Conservation (phyloP, 2,888 invertebrate genomes). For the Idaea straminata region DNA sequence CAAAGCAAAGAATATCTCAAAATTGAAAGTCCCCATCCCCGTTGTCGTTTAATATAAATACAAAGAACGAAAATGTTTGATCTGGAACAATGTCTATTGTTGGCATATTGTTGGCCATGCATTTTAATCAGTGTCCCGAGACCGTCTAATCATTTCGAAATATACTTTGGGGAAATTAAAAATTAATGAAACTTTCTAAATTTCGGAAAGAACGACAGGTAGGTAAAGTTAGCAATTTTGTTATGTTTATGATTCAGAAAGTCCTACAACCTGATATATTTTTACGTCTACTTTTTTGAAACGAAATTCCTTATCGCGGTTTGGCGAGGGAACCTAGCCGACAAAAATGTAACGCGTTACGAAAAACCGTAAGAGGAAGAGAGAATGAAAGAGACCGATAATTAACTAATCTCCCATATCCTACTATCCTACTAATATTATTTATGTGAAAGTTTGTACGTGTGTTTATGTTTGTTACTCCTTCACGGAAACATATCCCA, state of each 20-base stretch:
- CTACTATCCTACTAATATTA: too few species aligned
- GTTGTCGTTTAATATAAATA: constrained; percentile 58
- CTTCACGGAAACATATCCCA: too few species aligned
- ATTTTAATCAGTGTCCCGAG: constrained; percentile 59
- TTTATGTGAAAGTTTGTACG: too few species aligned
- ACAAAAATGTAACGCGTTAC: too few species aligned
- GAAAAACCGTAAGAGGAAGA: too few species aligned
- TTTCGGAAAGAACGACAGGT: neutral
- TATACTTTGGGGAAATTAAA: constrained; percentile 31
- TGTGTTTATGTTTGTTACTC: too few species aligned
- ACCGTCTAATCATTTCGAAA: constrained; percentile 35
- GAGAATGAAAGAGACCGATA: too few species aligned
- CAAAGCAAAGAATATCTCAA: constrained; percentile 51
- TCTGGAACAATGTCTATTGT: constrained; percentile 56
- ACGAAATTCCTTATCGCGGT: too few species aligned
- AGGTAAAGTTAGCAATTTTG: neutral
- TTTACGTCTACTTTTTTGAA: too few species aligned
- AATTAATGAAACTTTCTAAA: constrained; percentile 18
- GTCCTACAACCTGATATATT: neutral
- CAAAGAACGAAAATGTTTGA: constrained; percentile 63
- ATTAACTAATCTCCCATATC: too few species aligned
- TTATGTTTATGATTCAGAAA: neutral
- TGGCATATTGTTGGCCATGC: constrained; percentile 43
- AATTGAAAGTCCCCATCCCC: constrained; percentile 48
- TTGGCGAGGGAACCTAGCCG: too few species aligned